Percentiles rank a stretch among this genome's conserved stretches.
phyloP scores from a whole-genome alignment of 2,888 invertebrate species.

The Agonopterix alstromeriana region DNA sequence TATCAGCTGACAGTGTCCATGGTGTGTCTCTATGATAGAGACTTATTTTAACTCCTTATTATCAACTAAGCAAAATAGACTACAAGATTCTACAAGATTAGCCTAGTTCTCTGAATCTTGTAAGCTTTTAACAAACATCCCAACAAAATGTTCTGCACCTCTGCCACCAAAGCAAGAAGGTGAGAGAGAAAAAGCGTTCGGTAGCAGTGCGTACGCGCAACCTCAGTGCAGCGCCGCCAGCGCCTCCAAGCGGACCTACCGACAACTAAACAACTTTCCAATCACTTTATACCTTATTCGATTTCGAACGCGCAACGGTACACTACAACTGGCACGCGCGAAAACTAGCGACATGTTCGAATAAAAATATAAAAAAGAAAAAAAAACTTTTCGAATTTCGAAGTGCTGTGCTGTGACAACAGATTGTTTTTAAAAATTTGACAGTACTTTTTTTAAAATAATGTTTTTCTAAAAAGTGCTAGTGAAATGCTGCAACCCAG shows the following conservation, averaged over 20 bases:
- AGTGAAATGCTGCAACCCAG: conserved; percentile 65
- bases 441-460: not conserved
- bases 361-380: not conserved
- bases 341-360: not conserved
- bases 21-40: too few relatives aligned
- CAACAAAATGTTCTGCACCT: conserved; percentile 18
- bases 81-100: not conserved
- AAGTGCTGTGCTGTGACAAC: conserved; percentile 8
- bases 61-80: too few relatives aligned
- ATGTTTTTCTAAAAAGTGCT: conserved; percentile 16
- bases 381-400: not conserved
- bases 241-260: conserved; percentile 29
- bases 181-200: conserved; percentile 34
- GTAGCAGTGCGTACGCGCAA: conserved; percentile 30
- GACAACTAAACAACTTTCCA: not conserved
- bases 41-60: too few relatives aligned
- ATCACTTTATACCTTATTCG: conserved; percentile 3
- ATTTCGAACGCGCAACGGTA: conserved; percentile 7
- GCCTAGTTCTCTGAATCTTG: not conserved
- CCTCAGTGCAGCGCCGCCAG: conserved; percentile 46
- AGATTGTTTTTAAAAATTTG: not conserved
- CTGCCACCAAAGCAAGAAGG: conserved; percentile 20
- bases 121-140: not conserved
- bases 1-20: too few relatives aligned
- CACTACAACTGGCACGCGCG: conserved; percentile 6